Conservation (phyloP, 2,797 vertebrate genomes). For the Jordanella pulchra region DNA sequence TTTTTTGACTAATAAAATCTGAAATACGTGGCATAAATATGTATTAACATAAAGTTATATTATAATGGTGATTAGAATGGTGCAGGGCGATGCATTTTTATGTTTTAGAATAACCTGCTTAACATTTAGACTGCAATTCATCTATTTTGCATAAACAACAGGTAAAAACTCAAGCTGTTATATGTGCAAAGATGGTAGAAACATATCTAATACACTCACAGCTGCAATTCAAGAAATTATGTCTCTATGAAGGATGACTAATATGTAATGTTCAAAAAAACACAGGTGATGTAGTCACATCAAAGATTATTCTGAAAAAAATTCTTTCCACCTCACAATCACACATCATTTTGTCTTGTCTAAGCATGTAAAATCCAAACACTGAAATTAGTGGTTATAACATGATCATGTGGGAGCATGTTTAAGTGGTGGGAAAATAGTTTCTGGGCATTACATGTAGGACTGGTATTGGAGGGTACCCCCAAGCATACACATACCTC, state of each 20-base stretch:
- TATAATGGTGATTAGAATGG: neutral
- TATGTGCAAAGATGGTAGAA: neutral
- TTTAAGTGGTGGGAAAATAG: neutral
- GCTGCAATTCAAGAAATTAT: neutral
- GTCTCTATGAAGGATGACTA: neutral
- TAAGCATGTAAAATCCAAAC: neutral
- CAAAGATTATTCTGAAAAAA: too few species aligned
- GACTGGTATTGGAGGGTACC: slow-evolving; percentile 4
- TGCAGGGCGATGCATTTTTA: neutral
- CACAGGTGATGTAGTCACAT: neutral
- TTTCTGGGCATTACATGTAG: neutral
- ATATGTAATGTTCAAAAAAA: neutral
- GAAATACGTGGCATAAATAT: neutral
- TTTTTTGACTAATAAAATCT: neutral
- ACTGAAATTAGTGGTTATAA: neutral
- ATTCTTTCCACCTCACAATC: neutral
- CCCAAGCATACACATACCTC: slow-evolving; percentile 13
- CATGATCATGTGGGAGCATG: neutral
- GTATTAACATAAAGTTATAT: neutral
- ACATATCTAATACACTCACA: neutral
- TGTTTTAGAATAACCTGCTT: neutral
- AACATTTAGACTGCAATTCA: neutral
- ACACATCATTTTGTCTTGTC: neutral
- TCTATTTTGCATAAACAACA: too few species aligned
- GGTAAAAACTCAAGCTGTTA: too few species aligned